phyloP scores from a whole-genome alignment of 2,113 vertebrate genomes.

The Hippocampus mohnikei region DNA sequence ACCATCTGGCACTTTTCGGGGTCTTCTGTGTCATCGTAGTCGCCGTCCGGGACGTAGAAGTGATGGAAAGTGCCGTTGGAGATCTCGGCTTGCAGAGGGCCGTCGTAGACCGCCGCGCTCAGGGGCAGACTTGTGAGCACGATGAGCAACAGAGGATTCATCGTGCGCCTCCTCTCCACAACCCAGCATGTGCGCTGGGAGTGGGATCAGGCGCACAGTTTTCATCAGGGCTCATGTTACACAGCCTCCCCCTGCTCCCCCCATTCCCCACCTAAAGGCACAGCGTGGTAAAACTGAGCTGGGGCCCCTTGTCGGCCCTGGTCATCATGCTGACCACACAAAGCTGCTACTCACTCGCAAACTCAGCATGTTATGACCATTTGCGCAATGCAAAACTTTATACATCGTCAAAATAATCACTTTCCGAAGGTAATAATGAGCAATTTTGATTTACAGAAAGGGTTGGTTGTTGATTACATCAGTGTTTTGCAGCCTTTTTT shows the following conservation, averaged over 20 bases:
- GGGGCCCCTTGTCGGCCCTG: conserved; percentile 41
- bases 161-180: conserved; percentile 46
- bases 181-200: conserved; percentile 47
- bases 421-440: too few relatives aligned
- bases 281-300: conserved; percentile 30
- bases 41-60: conserved; percentile 92
- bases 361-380: not conserved
- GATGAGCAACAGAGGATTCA: conserved; percentile 59
- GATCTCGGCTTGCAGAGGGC: conserved; percentile 91
- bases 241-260: conserved; percentile 32
- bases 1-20: conserved; percentile 92
- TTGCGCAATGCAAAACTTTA: not conserved
- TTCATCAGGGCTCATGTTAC: conserved; percentile 64
- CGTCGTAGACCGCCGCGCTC: conserved; percentile 75
- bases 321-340: not conserved
- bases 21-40: conserved; percentile 94
- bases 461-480: too few relatives aligned
- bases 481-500: too few relatives aligned
- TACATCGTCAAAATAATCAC: not conserved
- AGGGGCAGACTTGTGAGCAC: conserved; percentile 49
- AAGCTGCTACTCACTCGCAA: not conserved
- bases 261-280: conserved; percentile 41
- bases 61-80: conserved; percentile 95
- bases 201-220: conserved; percentile 33
- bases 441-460: too few relatives aligned